phyloP scores from a whole-genome alignment of 2,113 vertebrate species.

The Ptilonorhynchus violaceus region DNA sequence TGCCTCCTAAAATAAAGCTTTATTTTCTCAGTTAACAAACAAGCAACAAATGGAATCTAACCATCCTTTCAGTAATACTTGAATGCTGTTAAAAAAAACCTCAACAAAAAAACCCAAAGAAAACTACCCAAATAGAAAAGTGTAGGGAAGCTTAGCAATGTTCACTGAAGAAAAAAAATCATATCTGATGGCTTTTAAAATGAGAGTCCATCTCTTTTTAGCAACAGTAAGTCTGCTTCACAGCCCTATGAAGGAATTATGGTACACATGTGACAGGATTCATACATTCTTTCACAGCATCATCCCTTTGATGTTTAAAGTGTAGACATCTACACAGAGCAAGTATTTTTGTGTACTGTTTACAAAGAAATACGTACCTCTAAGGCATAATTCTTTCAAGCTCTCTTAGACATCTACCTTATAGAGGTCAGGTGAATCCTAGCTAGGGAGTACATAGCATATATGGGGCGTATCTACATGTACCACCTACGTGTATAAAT shows the following conservation, averaged over 20 bases:
- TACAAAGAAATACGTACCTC: background rate
- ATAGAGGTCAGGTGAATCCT: background rate
- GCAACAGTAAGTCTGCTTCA: background rate
- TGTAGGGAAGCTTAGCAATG: background rate
- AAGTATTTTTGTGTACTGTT: background rate
- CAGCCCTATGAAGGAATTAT: background rate
- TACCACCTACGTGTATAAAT: background rate
- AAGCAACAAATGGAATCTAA: background rate
- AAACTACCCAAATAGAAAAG: background rate
- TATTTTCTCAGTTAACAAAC: background rate
- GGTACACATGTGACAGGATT: background rate
- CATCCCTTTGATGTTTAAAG: background rate
- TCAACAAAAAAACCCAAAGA: background rate
- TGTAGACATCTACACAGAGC: background rate
- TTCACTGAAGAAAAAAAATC: background rate
- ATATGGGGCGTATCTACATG: rapidly evolving
- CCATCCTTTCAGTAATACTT: background rate
- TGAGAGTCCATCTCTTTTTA: background rate
- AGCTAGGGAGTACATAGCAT: too few relatives aligned
- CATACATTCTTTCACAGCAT: background rate
- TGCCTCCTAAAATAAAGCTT: background rate
- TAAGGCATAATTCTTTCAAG: background rate
- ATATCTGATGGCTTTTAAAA: background rate
- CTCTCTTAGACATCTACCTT: background rate
- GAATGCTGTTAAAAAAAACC: background rate